Conservation (phyloP, 2,797 vertebrate genomes). For the Ceryle rudis region DNA sequence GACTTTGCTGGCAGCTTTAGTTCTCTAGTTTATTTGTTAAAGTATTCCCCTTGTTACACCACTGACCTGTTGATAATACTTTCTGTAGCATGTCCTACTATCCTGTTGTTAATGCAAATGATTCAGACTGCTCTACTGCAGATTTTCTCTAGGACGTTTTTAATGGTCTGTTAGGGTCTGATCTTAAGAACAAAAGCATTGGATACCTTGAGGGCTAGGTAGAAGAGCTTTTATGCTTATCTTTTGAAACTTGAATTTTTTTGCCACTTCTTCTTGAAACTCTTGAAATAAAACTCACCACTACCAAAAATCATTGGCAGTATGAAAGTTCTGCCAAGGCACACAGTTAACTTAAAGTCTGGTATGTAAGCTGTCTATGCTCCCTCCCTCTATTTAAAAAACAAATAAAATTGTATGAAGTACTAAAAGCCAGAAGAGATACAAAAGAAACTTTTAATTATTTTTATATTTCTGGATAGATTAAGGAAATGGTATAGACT, state of each 20-base stretch:
- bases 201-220: neutral
- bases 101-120: neutral
- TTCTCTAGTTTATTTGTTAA: neutral
- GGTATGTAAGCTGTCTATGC: neutral
- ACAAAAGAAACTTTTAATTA: neutral
- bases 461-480: neutral
- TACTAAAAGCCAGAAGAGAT: neutral
- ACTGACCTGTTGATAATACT: neutral
- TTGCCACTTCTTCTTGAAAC: neutral
- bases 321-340: neutral
- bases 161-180: neutral
- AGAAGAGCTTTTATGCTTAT: neutral
- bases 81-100: neutral
- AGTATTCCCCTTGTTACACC: neutral
- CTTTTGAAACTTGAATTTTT: neutral
- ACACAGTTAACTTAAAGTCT: neutral
- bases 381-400: neutral
- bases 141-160: neutral
- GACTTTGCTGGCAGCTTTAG: neutral
- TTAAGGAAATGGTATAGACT: neutral
- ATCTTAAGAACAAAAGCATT: neutral
- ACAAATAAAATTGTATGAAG: neutral
- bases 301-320: neutral
- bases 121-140: neutral
- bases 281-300: neutral